Evolutionary conservation across 2,113 vertebrate species (phyloP), one percentile per base, ranked within the genome.

Genomic region (Istiophorus platypterus): DNA sequence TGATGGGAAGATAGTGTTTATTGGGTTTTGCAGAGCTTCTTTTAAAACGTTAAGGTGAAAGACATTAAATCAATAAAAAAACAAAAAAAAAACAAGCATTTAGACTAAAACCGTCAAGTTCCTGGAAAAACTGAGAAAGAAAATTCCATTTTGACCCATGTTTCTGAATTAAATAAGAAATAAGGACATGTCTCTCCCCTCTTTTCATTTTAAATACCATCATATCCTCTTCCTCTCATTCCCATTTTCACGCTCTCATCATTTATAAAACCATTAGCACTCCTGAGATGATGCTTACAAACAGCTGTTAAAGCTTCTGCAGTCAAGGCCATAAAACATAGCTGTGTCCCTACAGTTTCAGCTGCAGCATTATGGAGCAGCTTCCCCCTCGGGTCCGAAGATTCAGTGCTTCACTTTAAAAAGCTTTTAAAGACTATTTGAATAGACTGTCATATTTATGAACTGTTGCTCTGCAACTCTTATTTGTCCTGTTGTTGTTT

Each of bases 301-400:
- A 15, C 34, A 34, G 49, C 71, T 76, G 71, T 29, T 72, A 39
- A 41, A 59, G 13, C 45, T 31, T 51, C 57, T 31, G 10, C n/a
- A 12, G 47, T 58, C 26, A 47, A 56, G 10, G 27, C 58, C 74
- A 34, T 2, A 61, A 64, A 29, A 24, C 27, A 24, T 45, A 45
- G 41, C 72, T 57, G 56, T 39, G 67, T 22, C 63, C 72, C 57
- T 34, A 20, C 41, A 37, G 56, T 41, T 87, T 70, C 20, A 72
- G 37, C 7, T 77, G 24, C 24, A 41, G 31, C 29, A 18, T 65
- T 42, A 13, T 14, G 5, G 11, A 29, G 1, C 26, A 14, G n/a
- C 72, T 69, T 54, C 66, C 72, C 76, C 71, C 37, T 45, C 63
- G 37, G 45, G 67, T 76, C 67, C 37, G 5, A 31, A 20, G 51